Conservation (phyloP, 2,797 vertebrate genomes). For the Bucorvus abyssinicus region DNA sequence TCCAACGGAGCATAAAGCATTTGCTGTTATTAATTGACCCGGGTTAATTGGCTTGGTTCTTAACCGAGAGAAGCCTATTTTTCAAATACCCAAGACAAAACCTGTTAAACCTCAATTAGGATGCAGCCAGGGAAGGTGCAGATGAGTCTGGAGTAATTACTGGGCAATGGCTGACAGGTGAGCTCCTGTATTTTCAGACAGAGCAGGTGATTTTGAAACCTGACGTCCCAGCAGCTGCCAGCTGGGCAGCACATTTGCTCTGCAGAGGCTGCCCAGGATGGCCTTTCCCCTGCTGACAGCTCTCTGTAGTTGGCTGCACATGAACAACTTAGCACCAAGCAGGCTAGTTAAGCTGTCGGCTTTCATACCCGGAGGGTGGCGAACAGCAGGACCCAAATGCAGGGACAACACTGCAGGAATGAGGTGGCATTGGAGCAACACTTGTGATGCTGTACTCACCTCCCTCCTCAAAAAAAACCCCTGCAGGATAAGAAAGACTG, state of each 20-base stretch:
- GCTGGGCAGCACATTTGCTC: constrained; percentile 20
- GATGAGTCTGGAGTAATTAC: constrained; percentile 76
- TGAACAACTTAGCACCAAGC: neutral
- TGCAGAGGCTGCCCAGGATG: constrained; percentile 16
- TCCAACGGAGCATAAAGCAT: neutral
- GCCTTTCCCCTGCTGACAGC: constrained; percentile 47
- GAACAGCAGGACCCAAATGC: rapidly evolving
- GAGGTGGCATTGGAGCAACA: neutral
- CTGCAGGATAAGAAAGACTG: neutral
- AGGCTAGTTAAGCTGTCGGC: neutral
- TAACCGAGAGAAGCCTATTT: constrained; percentile 22
- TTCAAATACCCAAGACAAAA: constrained; percentile 38
- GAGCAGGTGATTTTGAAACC: constrained; percentile 80
- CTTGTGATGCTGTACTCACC: neutral
- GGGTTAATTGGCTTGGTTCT: constrained; percentile 46
- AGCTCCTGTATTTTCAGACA: constrained; percentile 73
- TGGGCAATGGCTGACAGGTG: constrained; percentile 69
- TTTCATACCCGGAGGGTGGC: neutral
- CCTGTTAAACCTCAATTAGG: constrained; percentile 71
- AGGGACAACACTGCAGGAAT: neutral
- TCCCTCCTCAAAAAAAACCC: neutral
- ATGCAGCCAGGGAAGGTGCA: constrained; percentile 65
- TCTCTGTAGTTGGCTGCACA: constrained; percentile 9
- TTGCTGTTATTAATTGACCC: constrained; percentile 19
- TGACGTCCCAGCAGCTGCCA: constrained; percentile 77